phyloP scores from a whole-genome alignment of 2,888 invertebrate species.

The Ennomos fuscantarius region DNA sequence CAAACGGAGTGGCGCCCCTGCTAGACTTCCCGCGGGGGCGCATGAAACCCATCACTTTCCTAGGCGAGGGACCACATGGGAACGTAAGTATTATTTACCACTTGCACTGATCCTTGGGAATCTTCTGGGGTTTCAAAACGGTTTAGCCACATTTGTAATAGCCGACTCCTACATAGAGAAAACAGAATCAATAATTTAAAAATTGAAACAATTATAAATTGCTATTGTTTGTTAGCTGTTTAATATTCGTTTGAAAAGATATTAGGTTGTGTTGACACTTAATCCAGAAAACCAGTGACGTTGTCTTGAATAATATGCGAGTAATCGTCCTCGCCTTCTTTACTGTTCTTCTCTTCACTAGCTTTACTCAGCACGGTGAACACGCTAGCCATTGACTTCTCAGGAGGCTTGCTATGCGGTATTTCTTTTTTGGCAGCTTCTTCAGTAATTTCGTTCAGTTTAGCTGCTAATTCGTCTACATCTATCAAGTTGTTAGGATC shows the following conservation, averaged over 20 bases:
- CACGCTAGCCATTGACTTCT: constrained; percentile 33
- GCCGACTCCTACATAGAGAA: too few relatives aligned
- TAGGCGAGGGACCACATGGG: constrained; percentile 95
- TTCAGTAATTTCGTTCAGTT: constrained; percentile 45
- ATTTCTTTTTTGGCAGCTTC: constrained; percentile 27
- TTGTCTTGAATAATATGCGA: constrained; percentile 29
- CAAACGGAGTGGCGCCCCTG: constrained; percentile 88
- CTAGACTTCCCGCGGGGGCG: constrained; percentile 93
- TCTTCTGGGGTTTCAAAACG: too few relatives aligned
- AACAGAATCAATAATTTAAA: too few relatives aligned
- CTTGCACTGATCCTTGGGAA: too few relatives aligned
- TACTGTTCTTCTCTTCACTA: neutral
- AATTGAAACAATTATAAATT: too few relatives aligned
- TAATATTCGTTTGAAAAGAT: too few relatives aligned
- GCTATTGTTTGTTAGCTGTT: too few relatives aligned
- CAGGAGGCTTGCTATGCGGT: constrained; percentile 22
- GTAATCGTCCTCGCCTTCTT: constrained; percentile 24
- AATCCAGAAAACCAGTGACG: constrained; percentile 40
- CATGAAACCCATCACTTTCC: constrained; percentile 92
- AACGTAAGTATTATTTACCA: constrained; percentile 86
- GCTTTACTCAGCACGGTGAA: constrained; percentile 31
- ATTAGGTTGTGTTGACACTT: constrained; percentile 1
- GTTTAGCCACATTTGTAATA: too few relatives aligned
- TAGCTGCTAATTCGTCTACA: constrained; percentile 46
- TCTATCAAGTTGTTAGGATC: constrained; percentile 46